Conservation (phyloP, 2,888 invertebrate genomes). For the Phengaris alcon region DNA sequence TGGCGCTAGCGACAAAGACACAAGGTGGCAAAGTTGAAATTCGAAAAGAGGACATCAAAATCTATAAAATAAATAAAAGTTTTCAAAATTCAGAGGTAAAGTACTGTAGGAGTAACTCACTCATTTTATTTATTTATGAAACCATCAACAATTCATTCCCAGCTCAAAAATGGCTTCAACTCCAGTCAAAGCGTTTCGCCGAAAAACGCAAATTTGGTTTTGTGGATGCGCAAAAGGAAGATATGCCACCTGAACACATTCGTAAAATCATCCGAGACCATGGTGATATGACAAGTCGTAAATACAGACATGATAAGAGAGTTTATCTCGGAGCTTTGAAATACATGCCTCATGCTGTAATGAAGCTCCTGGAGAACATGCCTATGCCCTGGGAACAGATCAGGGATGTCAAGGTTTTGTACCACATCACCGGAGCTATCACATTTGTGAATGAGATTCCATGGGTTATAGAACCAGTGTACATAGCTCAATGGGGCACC, state of each 20-base stretch:
- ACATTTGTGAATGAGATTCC: slow-evolving; percentile 99
- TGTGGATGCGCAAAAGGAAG: slow-evolving; percentile 99
- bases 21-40: too few relatives aligned
- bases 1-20: too few relatives aligned
- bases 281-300: slow-evolving; percentile 99
- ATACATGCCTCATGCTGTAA: slow-evolving; percentile 99
- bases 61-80: too few relatives aligned
- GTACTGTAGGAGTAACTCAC: too few relatives aligned
- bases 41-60: too few relatives aligned
- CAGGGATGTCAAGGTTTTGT: slow-evolving; percentile 96
- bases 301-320: slow-evolving; percentile 98
- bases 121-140: not conserved
- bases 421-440: slow-evolving; percentile 99
- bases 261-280: slow-evolving; percentile 99
- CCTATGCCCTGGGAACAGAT: slow-evolving; percentile 99
- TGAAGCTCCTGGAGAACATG: slow-evolving; percentile 99
- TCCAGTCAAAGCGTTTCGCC: slow-evolving; percentile 98
- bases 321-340: slow-evolving; percentile 98
- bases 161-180: slow-evolving; percentile 98
- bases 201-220: slow-evolving; percentile 99
- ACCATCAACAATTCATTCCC: slow-evolving; percentile 37
- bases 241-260: slow-evolving; percentile 99
- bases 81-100: too few relatives aligned
- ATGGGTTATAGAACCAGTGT: slow-evolving; percentile 99
- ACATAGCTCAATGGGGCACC: slow-evolving; percentile 99